phyloP scores from a whole-genome alignment of 1,140 invertebrate species.

The Megalopta genalis region DNA sequence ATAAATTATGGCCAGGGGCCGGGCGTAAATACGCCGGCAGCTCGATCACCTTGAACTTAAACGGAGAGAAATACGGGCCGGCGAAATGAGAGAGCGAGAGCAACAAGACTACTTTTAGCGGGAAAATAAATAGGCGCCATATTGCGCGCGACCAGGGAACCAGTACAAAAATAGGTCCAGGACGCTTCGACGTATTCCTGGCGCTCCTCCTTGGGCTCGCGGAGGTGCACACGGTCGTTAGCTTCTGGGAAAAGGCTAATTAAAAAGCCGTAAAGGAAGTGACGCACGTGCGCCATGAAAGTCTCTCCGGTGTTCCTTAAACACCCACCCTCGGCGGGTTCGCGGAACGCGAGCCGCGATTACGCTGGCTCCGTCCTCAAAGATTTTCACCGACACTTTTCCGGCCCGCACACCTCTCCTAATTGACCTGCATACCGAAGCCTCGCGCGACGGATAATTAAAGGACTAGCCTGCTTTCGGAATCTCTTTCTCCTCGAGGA shows the following conservation, averaged over 20 bases:
- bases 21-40: slow-evolving; percentile 15
- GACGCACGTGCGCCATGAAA: slow-evolving; percentile 38
- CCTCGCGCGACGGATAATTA: too few relatives aligned
- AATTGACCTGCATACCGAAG: too few relatives aligned
- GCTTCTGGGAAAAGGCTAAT: slow-evolving; percentile 52
- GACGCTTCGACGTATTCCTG: not conserved
- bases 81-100: not conserved
- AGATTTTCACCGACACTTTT: too few relatives aligned
- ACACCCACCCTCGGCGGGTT: not conserved
- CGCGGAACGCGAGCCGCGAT: not conserved
- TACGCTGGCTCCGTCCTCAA: too few relatives aligned
- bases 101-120: slow-evolving; percentile 35
- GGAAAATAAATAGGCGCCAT: slow-evolving; percentile 50
- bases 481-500: too few relatives aligned
- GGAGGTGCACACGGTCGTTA: slow-evolving; percentile 32
- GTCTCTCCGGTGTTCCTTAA: slow-evolving; percentile 6
- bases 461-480: too few relatives aligned
- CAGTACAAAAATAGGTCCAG: slow-evolving; percentile 40
- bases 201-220: too few relatives aligned
- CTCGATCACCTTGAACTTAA: slow-evolving; percentile 45
- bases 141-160: slow-evolving; percentile 19
- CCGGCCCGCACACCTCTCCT: too few relatives aligned
- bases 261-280: slow-evolving; percentile 57
- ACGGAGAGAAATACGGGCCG: not conserved
- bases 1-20: slow-evolving; percentile 27